Evolutionary conservation across 2,113 vertebrate species (phyloP), one percentile per base, ranked within the genome.

Genomic region (Mesitornis unicolor): DNA sequence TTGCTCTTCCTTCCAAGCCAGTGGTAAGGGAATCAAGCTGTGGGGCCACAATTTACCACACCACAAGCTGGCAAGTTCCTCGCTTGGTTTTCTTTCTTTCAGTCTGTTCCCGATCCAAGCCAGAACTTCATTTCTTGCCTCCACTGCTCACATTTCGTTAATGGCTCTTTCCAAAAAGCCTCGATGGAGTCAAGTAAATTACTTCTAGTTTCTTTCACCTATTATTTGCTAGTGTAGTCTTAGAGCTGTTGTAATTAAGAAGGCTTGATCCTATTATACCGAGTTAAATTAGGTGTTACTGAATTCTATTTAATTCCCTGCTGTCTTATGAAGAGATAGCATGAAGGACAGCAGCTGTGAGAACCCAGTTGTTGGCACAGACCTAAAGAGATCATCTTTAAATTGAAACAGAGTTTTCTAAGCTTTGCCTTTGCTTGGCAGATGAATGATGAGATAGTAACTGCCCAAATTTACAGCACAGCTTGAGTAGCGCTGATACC

Each of bases 251-350:
- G 67, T 42, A 86, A 88, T 92, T 86, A 88, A 29, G 47, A 94
- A 90, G 60, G 53, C 59, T 77, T 74, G 82, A 94, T 91, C 48
- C 42, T 77, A 86, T 86, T 95, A 88, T 10, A 90, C 33, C 35
- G 70, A 67, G 95, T 92, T 93, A 93, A 91, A 93, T 86, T 77
- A 71, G 64, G 82, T 92, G 90, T 89, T 90, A 68, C 40, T 47
- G 56, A 43, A 90, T 54, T 74, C 48, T 87, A 6, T 74, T 94
- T 95, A 84, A 90, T 75, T 84, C 92, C 83, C 83, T 92, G 48
- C 73, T 93, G 79, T 67, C 76, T 87, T 89, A 68, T 5, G 25
- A 94, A 90, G 60, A 50, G 85, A 81, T 2, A 83, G 67, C 45
- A 64, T 20, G 71, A 92, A 60, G 60, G 79, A 80, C 43, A 90